phyloP scores from a whole-genome alignment of 2,888 invertebrate genomes.

The Vesta saturnalis region DNA sequence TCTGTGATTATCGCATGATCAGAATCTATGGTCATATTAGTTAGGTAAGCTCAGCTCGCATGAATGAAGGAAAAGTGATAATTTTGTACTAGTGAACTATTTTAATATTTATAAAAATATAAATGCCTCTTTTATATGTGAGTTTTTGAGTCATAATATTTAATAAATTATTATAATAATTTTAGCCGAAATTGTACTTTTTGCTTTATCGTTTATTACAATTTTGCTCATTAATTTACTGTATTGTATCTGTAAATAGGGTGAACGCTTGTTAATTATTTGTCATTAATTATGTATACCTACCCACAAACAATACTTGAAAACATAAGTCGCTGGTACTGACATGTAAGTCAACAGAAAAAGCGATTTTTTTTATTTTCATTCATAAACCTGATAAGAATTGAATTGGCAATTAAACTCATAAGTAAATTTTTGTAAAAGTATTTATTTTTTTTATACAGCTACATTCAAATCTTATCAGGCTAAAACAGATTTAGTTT shows the following conservation, averaged over 20 bases:
- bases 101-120: conserved; percentile 60
- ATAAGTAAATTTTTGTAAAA: conserved; percentile 5
- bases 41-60: conserved; percentile 60
- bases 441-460: conserved; percentile 5
- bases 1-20: conserved; percentile 64
- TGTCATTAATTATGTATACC: neutral
- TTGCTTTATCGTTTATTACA: conserved; percentile 19
- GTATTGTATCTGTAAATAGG: conserved; percentile 27
- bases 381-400: neutral
- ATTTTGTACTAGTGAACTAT: conserved; percentile 62
- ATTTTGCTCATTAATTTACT: conserved; percentile 33
- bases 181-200: conserved; percentile 23
- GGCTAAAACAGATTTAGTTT: neutral
- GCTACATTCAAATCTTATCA: neutral
- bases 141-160: conserved; percentile 58
- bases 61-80: conserved; percentile 61
- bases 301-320: neutral
- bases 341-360: too few relatives aligned
- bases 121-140: conserved; percentile 58
- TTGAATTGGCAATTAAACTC: too few relatives aligned
- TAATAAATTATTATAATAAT: conserved; percentile 38
- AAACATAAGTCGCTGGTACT: too few relatives aligned
- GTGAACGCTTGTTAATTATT: conserved; percentile 30
- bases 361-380: too few relatives aligned
- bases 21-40: conserved; percentile 58